A percentile compares a stretch with the other conserved stretches of the same genome.
Evolutionary conservation across 2,113 vertebrate genomes (phyloP).

Genomic region (Oxyruncus cristatus): DNA sequence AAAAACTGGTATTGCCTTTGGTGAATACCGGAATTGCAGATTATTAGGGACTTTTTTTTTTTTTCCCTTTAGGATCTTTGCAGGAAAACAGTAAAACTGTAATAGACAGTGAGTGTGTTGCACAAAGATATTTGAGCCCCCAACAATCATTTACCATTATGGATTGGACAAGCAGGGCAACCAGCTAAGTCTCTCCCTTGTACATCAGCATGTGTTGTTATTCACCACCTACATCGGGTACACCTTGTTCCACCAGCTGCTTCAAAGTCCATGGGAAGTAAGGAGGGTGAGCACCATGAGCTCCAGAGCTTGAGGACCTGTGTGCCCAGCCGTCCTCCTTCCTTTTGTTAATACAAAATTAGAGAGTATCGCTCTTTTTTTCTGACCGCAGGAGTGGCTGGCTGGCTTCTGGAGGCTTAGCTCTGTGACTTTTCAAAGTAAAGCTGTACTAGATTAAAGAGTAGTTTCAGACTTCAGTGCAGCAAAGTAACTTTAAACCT

Average conservation of each 20-base stretch:
- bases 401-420: background rate
- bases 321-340: background rate
- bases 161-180: background rate
- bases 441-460: background rate
- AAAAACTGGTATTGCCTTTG: background rate
- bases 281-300: background rate
- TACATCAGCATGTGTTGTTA: background rate
- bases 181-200: background rate
- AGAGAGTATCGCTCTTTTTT: background rate
- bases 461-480: background rate
- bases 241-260: background rate
- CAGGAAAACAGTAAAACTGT: background rate
- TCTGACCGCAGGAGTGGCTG: background rate
- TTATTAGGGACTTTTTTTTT: background rate
- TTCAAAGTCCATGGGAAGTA: background rate
- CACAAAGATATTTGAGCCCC: background rate
- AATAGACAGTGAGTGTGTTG: background rate
- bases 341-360: background rate
- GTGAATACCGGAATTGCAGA: background rate
- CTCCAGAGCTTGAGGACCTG: background rate
- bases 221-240: background rate
- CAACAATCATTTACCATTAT: background rate
- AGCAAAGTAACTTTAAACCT: background rate
- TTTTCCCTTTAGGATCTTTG: background rate
- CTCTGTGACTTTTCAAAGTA: background rate